Percentiles rank a stretch among this genome's conserved stretches.
Conservation (phyloP, 1,140 invertebrate genomes). For the Brachystomella parvula region DNA sequence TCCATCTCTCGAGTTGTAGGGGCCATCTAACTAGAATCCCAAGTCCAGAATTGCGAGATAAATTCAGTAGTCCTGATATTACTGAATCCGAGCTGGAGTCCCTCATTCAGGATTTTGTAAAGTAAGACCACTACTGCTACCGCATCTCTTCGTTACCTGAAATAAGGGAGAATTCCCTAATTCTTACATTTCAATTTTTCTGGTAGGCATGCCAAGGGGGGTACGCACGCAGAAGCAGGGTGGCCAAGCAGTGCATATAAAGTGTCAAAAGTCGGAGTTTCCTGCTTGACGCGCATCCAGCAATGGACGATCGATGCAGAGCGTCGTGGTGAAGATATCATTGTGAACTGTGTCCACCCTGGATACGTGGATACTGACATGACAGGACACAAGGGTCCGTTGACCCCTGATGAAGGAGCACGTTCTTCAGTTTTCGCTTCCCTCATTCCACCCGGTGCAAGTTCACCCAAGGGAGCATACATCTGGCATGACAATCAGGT, state of each 20-base stretch:
- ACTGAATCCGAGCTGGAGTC: background rate
- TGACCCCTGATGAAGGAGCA: conserved; percentile 19
- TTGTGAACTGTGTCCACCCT: conserved; percentile 60
- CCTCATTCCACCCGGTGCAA: background rate
- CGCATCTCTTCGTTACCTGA: background rate
- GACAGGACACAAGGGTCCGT: conserved; percentile 12
- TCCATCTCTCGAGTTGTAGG: conserved; percentile 62
- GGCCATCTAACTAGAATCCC: conserved; percentile 54
- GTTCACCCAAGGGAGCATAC: conserved; percentile 41
- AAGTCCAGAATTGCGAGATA: conserved; percentile 47
- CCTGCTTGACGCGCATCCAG: conserved; percentile 35
- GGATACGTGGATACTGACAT: conserved; percentile 37
- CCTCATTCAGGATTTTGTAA: background rate
- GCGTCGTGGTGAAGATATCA: conserved; percentile 47
- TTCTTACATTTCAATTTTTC: background rate
- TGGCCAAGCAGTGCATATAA: conserved; percentile 58
- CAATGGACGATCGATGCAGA: background rate
- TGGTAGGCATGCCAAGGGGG: background rate
- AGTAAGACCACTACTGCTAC: background rate
- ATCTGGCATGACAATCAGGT: conserved; percentile 44
- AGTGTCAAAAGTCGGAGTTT: conserved; percentile 59
- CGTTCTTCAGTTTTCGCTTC: conserved; percentile 1
- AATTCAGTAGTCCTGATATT: background rate
- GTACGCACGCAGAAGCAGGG: conserved; percentile 41
- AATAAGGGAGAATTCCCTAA: too few relatives aligned